phyloP scores from a whole-genome alignment of 1,140 invertebrate genomes.

The Augochlora pura region DNA sequence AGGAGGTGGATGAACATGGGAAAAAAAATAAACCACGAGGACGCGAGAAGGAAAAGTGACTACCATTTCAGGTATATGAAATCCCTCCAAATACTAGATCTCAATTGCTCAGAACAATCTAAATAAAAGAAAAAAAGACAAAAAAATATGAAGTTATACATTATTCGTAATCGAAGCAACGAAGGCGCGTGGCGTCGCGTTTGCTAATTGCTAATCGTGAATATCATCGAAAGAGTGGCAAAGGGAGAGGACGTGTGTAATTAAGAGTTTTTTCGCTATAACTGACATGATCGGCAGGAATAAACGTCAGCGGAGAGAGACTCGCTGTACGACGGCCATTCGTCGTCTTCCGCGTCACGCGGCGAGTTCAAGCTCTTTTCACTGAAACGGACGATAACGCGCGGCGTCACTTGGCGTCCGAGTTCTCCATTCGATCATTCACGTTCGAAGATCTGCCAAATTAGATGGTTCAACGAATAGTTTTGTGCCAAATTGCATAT shows the following conservation, averaged over 20 bases:
- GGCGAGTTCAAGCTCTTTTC: no score
- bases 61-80: conserved; percentile 68
- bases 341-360: no score
- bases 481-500: no score
- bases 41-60: conserved; percentile 40
- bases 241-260: conserved; percentile 11
- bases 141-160: conserved; percentile 40
- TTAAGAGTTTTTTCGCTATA: conserved; percentile 3
- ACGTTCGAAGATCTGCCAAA: no score
- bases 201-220: conserved; percentile 38
- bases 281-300: neutral
- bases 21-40: neutral
- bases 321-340: conserved; percentile 24
- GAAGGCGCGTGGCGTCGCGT: conserved; percentile 37
- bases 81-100: conserved; percentile 74
- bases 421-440: no score
- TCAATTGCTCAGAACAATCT: conserved; percentile 75
- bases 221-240: conserved; percentile 33
- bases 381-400: no score
- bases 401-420: no score
- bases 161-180: conserved; percentile 55
- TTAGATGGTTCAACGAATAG: no score
- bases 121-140: conserved; percentile 42
- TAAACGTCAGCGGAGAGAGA: neutral
- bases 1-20: neutral